Evolutionary conservation across 2,797 vertebrate species (phyloP).

Genomic region (Emydoidea blandingii): DNA sequence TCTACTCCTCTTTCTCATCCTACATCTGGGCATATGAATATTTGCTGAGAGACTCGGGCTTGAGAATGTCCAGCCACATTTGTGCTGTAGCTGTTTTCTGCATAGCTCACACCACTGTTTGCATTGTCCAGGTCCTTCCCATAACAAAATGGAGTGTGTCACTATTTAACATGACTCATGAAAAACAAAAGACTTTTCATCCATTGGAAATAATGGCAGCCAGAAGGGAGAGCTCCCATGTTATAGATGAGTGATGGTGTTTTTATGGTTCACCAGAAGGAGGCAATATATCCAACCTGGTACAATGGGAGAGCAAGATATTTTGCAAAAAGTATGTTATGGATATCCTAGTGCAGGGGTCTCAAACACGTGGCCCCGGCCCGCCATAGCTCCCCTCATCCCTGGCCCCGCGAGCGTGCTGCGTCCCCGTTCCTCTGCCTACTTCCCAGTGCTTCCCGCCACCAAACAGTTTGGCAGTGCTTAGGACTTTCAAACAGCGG

Average conservation of each 20-base stretch:
- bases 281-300: background rate
- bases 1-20: background rate
- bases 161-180: background rate
- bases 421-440: no score
- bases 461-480: no score
- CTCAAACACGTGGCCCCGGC: no score
- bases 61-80: background rate
- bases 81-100: background rate
- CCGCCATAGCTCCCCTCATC: no score
- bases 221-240: no score
- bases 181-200: background rate
- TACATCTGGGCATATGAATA: background rate
- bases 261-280: background rate
- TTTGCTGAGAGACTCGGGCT: background rate
- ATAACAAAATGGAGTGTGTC: background rate
- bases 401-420: no score
- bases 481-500: no score
- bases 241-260: background rate
- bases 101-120: background rate
- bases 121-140: background rate
- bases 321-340: background rate
- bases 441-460: no score
- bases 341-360: background rate
- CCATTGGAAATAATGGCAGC: background rate
- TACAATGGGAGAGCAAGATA: background rate